Base-by-base conservation (phyloP, 2,797 vertebrate species). In the Furcifer pardalis region DNA sequence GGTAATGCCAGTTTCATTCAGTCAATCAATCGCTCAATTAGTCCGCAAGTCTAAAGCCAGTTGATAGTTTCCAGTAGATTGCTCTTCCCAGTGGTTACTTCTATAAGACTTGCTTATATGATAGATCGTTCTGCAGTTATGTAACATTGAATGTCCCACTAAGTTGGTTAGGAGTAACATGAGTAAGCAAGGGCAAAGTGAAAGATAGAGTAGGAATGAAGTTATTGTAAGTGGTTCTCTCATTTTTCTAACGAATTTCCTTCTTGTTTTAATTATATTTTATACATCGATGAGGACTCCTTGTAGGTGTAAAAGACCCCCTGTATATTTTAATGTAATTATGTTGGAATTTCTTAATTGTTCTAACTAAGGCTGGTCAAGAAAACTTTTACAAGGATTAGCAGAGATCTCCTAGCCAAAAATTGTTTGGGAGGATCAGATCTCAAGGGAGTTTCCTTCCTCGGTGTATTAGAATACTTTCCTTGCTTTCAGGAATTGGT, bases 1-100 rank as follows among this genome's bases (percentile, higher is more conserved):
- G 97, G 98, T 99, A 94, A 40, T 23, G 60, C 74, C 73, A 17
- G 40, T 35, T 59, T 7, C 82, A 59, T n/a, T 44, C 15, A 73
- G 25, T 9, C 44, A 60, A 77, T 81, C 52, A 56, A 21, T 21
- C 21, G 52, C 13, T 25, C 19, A 69, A n/a, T n/a, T n/a, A n/a
- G n/a, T n/a, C n/a, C n/a, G n/a, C n/a, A 21, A n/a, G 17, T 62
- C 17, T 65, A 32, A 30, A 13, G 21, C 77, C 40, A 63, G 56
- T 19, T 68, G 23, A 9, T 8, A 12, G 35, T 71, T 56, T 21
- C 5, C 7, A 23, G 37, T 19, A 35, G 25, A 21, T 23, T 9
- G 44, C 32, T 13, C 27, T 79, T 79, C 32, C 65, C 10, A 59
- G 27, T 27, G 19, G 23, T 25, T 60, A 27, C 3, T 35, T 35